Percentiles rank a stretch among this genome's conserved stretches.
Evolutionary conservation across 2,113 vertebrate genomes (phyloP).

Genomic region (Pagrus major): DNA sequence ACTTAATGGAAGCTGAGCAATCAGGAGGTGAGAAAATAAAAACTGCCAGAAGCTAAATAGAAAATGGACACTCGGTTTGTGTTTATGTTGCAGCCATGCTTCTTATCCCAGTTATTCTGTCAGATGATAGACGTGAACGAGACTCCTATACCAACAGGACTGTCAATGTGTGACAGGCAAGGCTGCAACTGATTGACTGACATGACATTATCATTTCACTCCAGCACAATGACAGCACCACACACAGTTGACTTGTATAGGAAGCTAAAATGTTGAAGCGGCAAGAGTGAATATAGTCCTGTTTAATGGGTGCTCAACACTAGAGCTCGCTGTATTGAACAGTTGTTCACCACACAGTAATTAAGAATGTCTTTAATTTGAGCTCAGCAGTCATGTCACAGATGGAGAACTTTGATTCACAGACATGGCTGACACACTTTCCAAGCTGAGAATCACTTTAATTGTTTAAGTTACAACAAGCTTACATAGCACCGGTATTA

Average conservation of each 20-base stretch:
- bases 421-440: neutral
- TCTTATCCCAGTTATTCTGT: constrained; percentile 1
- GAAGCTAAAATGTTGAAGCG: neutral
- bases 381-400: neutral
- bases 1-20: neutral
- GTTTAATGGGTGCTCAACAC: neutral
- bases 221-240: constrained; percentile 3
- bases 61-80: neutral
- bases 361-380: neutral
- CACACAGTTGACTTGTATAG: neutral
- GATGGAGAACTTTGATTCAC: neutral
- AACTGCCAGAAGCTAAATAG: neutral
- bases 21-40: constrained; percentile 24
- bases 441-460: neutral
- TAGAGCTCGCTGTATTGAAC: neutral
- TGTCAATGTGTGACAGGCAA: constrained; percentile 37
- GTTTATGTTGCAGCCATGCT: neutral
- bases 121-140: constrained; percentile 31
- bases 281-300: neutral
- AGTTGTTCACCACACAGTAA: neutral
- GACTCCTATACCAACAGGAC: constrained; percentile 22
- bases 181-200: constrained; percentile 44
- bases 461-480: neutral
- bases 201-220: constrained; percentile 28
- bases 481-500: no score